Base-by-base conservation (phyloP, 2,113 vertebrate species). In the Thryonomys swinderianus region DNA sequence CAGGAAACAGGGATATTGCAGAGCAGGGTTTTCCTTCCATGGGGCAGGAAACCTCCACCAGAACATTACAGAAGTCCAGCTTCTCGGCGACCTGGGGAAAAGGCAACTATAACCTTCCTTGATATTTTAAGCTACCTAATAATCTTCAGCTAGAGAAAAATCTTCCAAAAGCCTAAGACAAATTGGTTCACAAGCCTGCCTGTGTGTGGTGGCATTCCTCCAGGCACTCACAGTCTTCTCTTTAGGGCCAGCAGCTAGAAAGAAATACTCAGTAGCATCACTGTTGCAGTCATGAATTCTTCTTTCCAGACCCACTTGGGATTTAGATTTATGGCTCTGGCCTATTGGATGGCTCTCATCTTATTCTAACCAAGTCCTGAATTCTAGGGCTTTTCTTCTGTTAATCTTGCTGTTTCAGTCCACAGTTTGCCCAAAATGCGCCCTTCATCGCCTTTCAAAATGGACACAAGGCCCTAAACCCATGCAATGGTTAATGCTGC, bases 91-190 rank as follows among this genome's bases (percentile, higher is more conserved):
- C 3, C 4, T 27, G 23, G 61, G 92, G 85, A 80, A 93, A 91
- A 96, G 66, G 92, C 85, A 96, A 85, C 94, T 96, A 94, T 83
- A 95, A 92, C 95, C 92, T 96, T 97, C 94, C 96, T 96, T 96
- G 97, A 95, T 94, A 92, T 51, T 82, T 89, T 95, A 82, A 79
- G 69, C 53, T 78, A 91, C 64, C 51, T 91, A 85, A 55, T 57
- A 37, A 69, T 51, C 57, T 48, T 83, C 27, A 61, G 30, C 57
- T 34, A 69, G 69, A 85, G n/a, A 27, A 62, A 37, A 93, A 83
- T 82, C 42, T 85, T 71, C 73, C n/a, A 27, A 61, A 59, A 71
- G 21, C 32, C 57, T 18, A 81, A 73, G n/a, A 69, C 51, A 87
- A 37, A 86, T 0, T 62, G 12, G 67, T 53, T 10, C 53, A 18